phyloP scores from a whole-genome alignment of 2,113 vertebrate genomes.

The Elachura formosa region DNA sequence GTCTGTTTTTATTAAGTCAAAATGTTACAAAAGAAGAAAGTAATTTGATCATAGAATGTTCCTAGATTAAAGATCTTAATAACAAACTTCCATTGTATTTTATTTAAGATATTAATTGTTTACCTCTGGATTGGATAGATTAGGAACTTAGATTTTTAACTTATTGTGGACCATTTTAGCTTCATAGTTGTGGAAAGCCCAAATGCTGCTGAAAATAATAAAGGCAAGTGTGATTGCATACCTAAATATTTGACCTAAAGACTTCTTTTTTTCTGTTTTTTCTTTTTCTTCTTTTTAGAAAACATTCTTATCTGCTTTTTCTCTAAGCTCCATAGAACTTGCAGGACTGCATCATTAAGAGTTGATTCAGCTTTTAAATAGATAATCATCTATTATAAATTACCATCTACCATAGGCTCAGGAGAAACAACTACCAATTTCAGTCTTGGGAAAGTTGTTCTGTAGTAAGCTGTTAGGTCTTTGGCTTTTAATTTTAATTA shows the following conservation, averaged over 20 bases:
- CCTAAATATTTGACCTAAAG: not conserved
- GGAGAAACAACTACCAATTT: not conserved
- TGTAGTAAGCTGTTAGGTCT: not conserved
- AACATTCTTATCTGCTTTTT: not conserved
- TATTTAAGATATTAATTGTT: not conserved
- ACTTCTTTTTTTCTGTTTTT: not conserved
- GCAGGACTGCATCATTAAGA: not conserved
- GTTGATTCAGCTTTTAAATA: not conserved
- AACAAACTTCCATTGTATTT: not conserved
- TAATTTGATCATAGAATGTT: slow-evolving; percentile 19
- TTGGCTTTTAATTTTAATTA: not conserved
- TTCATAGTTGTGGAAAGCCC: not conserved
- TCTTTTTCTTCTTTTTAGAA: not conserved
- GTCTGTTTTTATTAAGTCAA: slow-evolving; percentile 25
- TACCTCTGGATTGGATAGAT: not conserved
- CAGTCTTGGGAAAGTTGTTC: not conserved
- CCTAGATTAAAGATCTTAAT: not conserved
- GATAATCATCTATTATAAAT: not conserved
- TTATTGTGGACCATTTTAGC: not conserved
- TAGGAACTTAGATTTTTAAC: not conserved
- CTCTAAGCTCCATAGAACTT: not conserved
- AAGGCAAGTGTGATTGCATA: not conserved
- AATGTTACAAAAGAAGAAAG: slow-evolving; percentile 18
- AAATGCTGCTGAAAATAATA: not conserved
- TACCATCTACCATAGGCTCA: not conserved